These are phyloP conservation scores for Drosophila diplacantha DNA, from an alignment of 2,888 invertebrate genomes.

Conservation along the genomic window DNA sequence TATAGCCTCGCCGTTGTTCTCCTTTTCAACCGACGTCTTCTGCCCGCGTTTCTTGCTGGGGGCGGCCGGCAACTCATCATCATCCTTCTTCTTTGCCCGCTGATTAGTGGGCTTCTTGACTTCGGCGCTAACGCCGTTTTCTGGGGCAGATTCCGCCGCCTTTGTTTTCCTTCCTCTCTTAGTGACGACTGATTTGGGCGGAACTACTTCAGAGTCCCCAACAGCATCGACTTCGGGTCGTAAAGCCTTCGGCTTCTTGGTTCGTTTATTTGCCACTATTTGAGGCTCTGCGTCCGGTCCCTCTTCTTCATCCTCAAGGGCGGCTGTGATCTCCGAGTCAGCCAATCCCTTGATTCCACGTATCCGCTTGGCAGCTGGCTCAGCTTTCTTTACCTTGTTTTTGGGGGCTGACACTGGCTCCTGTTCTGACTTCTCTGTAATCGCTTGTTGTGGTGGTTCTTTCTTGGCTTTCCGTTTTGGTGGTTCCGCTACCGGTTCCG, in stretches of 20 bases:
- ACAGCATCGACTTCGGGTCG: not conserved
- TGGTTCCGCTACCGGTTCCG: conserved; percentile 12
- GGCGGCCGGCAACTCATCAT: conserved; percentile 6
- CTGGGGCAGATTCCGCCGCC: conserved; percentile 2
- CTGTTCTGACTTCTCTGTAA: not conserved
- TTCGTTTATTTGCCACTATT: conserved; percentile 30
- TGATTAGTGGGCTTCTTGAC: conserved; percentile 32
- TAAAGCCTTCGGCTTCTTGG: conserved; percentile 21
- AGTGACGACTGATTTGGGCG: conserved; percentile 4
- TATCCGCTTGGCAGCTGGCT: conserved; percentile 33
- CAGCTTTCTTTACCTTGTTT: conserved; percentile 23
- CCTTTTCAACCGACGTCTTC: conserved; percentile 28
- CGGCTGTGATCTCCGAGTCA: conserved; percentile 46
- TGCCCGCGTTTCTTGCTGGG: conserved; percentile 41
- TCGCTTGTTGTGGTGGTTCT: not conserved
- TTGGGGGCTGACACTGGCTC: conserved; percentile 3
- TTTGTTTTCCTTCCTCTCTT: conserved; percentile 17
- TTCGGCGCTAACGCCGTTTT: not conserved
- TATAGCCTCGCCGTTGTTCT: conserved; percentile 24
- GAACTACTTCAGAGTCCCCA: conserved; percentile 3
- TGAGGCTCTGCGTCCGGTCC: conserved; percentile 4
- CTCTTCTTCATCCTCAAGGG: conserved; percentile 36
- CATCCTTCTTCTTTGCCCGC: conserved; percentile 40
- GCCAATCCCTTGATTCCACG: conserved; percentile 55
- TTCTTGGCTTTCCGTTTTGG: conserved; percentile 19